Conservation (phyloP, 2,113 vertebrate species). For the Leucosticte australis region DNA sequence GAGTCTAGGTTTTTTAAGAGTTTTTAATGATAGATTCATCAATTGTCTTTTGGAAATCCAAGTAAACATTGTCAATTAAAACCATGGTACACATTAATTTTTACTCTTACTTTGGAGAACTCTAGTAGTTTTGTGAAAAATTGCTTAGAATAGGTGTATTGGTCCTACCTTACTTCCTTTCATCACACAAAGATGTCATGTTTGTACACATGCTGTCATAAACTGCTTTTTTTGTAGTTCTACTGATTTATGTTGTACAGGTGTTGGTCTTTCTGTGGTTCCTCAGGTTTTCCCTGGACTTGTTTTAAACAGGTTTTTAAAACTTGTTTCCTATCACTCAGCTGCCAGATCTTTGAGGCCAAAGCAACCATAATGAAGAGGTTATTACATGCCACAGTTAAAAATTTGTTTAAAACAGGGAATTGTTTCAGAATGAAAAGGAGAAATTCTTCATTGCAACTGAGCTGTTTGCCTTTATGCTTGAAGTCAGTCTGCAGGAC, state of each 20-base stretch:
- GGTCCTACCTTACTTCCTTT: not conserved
- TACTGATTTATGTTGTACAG: accelerated
- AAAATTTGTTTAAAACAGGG: not conserved
- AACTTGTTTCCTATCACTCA: not conserved
- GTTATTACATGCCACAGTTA: not conserved
- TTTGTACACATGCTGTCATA: not conserved
- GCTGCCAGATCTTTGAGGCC: not conserved
- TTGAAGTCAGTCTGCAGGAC: not conserved
- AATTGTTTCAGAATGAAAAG: not conserved
- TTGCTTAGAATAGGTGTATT: not conserved
- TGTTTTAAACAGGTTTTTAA: not conserved
- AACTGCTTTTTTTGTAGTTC: not conserved
- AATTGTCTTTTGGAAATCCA: not conserved
- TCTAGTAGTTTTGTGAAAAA: not conserved
- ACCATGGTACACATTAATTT: not conserved
- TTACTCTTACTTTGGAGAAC: not conserved
- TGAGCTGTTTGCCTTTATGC: not conserved
- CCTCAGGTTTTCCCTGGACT: not conserved
- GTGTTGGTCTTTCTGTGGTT: not conserved
- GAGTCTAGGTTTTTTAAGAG: not conserved
- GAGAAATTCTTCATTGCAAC: not conserved
- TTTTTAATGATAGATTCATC: not conserved
- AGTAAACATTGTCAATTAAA: not conserved
- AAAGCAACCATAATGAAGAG: not conserved
- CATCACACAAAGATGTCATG: not conserved